phyloP scores from a whole-genome alignment of 2,888 invertebrate genomes.

The Ligdia adustata region DNA sequence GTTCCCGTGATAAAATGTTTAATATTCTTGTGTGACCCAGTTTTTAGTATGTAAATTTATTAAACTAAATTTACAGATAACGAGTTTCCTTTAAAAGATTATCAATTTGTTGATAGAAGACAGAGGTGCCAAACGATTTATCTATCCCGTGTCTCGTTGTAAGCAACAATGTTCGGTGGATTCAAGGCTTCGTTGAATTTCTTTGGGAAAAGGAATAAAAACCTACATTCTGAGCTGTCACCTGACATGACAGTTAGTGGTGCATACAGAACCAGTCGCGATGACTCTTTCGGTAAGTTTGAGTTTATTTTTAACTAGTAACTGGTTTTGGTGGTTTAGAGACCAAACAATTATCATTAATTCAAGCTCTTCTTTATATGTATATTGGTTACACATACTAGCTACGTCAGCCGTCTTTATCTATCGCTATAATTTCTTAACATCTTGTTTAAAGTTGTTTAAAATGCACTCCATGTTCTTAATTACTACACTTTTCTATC shows the following conservation, averaged over 20 bases:
- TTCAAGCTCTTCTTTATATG: no score
- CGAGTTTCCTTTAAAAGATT: conserved; percentile 16
- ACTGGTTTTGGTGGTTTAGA: no score
- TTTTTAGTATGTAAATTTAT: conserved; percentile 12
- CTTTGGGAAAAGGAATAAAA: conserved; percentile 44
- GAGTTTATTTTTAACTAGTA: no score
- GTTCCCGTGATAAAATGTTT: no score
- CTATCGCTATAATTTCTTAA: no score
- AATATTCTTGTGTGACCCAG: conserved; percentile 10
- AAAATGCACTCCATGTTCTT: no score
- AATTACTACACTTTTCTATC: no score
- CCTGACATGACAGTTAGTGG: conserved; percentile 54
- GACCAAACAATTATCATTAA: no score
- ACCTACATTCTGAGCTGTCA: conserved; percentile 40
- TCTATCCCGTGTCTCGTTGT: conserved; percentile 9
- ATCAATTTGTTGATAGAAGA: conserved; percentile 20
- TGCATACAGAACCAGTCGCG: conserved; percentile 62
- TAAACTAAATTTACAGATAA: conserved; percentile 21
- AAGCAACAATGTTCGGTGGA: conserved; percentile 50
- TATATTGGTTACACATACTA: no score
- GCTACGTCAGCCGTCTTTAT: no score
- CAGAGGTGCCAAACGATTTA: conserved; percentile 17
- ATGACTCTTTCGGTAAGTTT: conserved; percentile 63
- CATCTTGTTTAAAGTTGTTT: no score
- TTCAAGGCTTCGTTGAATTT: conserved; percentile 66